phyloP scores from a whole-genome alignment of 2,797 vertebrate genomes.

The Halcyon leucocephala region DNA sequence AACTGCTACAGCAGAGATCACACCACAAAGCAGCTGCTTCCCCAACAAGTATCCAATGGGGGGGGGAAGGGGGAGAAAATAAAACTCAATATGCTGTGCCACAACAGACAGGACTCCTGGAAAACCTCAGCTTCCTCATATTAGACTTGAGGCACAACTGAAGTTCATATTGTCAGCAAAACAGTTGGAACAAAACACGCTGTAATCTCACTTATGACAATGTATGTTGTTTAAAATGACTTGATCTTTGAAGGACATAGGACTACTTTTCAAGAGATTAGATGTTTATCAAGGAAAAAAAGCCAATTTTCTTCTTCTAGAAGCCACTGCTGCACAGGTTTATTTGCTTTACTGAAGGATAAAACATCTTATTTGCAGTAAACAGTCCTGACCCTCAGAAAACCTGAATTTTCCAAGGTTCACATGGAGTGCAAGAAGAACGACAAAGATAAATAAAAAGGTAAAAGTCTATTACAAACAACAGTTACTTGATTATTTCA shows the following conservation, averaged over 20 bases:
- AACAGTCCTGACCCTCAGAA: not conserved
- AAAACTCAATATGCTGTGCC: not conserved
- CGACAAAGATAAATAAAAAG: not conserved
- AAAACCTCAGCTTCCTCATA: not conserved
- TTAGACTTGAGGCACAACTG: not conserved
- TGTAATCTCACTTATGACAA: not conserved
- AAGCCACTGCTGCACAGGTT: not conserved
- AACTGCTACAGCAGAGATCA: slow-evolving; percentile 21
- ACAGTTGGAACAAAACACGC: not conserved
- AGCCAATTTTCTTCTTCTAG: not conserved
- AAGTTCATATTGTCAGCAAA: not conserved
- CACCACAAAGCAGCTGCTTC: slow-evolving; percentile 32
- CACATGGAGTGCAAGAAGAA: not conserved
- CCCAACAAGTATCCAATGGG: not conserved
- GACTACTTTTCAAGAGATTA: not conserved
- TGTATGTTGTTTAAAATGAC: not conserved
- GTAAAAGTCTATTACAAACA: not conserved
- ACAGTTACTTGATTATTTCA: not conserved
- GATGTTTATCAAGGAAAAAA: not conserved
- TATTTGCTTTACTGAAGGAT: not conserved
- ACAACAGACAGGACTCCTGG: not conserved
- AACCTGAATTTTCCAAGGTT: not conserved
- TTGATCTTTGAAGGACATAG: not conserved
- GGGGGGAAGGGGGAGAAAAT: not conserved
- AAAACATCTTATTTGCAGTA: not conserved